Conservation (phyloP, 2,113 vertebrate genomes). For the Myrmecophaga tridactyla region DNA sequence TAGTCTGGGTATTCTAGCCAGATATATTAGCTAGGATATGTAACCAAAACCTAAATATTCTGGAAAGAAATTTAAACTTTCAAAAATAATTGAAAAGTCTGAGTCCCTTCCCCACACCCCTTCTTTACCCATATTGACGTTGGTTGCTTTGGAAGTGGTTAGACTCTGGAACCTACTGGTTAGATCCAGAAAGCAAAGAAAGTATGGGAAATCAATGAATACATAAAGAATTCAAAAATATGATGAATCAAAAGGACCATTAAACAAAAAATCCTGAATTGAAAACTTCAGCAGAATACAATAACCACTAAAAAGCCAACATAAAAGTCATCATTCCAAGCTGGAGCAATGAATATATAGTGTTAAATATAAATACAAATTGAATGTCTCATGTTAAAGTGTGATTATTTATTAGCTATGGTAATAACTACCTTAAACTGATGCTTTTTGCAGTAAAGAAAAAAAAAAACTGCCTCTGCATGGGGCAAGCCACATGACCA, state of each 20-base stretch:
- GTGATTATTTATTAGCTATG: constrained; percentile 31
- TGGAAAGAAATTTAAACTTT: neutral
- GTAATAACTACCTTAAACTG: constrained; percentile 50
- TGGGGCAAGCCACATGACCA: constrained; percentile 34
- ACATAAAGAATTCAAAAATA: neutral
- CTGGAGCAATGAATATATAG: neutral
- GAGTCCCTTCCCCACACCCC: neutral
- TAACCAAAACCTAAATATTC: neutral
- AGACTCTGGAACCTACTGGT: neutral
- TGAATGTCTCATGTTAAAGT: constrained; percentile 63
- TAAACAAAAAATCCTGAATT: neutral
- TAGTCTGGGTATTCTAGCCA: neutral
- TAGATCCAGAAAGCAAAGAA: neutral
- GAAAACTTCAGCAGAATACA: neutral
- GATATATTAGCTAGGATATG: neutral
- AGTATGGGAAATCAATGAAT: neutral
- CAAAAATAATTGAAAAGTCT: neutral
- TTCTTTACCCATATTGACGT: neutral
- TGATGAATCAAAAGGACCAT: neutral
- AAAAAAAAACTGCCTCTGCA: constrained; percentile 65
- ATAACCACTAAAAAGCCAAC: neutral
- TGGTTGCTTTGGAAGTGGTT: neutral
- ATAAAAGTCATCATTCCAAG: neutral
- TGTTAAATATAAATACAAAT: neutral
- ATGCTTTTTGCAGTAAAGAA: constrained; percentile 60